Conservation (phyloP, 2,113 vertebrate genomes). For the Sterrhoptilus dennistouni region DNA sequence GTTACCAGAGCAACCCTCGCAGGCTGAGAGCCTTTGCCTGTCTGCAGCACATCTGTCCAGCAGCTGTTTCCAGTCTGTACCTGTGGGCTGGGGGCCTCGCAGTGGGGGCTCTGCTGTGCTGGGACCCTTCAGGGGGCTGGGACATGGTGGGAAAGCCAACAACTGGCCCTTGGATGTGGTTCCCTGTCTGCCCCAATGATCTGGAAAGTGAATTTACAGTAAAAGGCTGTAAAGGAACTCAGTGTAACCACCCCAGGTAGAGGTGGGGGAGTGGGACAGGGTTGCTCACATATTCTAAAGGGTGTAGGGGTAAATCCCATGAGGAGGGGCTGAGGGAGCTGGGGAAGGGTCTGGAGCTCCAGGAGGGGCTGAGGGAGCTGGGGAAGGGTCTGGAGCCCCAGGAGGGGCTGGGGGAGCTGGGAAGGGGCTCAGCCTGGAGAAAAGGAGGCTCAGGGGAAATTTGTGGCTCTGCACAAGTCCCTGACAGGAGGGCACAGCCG, state of each 20-base stretch:
- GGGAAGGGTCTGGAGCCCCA: neutral
- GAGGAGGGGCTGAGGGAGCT: neutral
- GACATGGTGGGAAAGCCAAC: neutral
- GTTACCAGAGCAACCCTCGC: neutral
- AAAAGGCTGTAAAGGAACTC: neutral
- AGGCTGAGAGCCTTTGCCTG: neutral
- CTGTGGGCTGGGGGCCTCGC: neutral
- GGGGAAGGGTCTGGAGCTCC: neutral
- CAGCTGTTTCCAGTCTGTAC: neutral
- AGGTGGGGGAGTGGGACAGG: neutral
- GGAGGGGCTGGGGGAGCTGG: neutral
- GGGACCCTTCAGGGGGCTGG: neutral
- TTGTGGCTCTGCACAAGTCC: neutral
- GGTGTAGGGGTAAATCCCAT: neutral
- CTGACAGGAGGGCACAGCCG: neutral
- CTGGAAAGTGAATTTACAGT: neutral
- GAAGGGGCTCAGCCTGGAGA: neutral
- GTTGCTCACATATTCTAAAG: neutral
- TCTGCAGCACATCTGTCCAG: neutral
- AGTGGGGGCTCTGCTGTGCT: neutral
- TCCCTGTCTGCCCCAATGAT: neutral
- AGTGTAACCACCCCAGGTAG: fast-evolving
- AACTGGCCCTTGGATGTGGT: neutral
- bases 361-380: neutral
- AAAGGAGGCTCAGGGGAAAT: neutral